Conservation (phyloP, 2,797 vertebrate genomes). For the Poecilia velifera region DNA sequence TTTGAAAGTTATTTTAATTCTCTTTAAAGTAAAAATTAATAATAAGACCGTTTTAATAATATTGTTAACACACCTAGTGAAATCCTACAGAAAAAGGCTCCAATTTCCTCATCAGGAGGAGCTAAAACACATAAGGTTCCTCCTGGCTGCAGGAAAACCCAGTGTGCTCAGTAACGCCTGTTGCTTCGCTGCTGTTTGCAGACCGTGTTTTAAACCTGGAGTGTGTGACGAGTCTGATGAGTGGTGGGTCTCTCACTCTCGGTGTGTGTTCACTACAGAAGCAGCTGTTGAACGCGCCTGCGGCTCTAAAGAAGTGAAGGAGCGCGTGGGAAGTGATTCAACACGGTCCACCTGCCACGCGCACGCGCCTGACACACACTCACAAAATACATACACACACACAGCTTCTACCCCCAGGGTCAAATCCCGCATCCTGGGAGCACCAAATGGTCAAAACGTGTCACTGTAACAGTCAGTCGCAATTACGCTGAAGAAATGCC, state of each 20-base stretch:
- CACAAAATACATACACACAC: not conserved
- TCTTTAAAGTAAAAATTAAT: too few species aligned
- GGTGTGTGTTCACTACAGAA: slow-evolving; percentile 48
- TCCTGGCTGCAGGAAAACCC: slow-evolving; percentile 63
- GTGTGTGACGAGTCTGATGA: slow-evolving; percentile 35
- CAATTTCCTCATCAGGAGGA: slow-evolving; percentile 61
- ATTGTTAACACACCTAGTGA: not conserved
- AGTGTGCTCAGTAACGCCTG: slow-evolving; percentile 56
- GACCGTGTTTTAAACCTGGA: slow-evolving; percentile 53
- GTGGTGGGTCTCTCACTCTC: slow-evolving; percentile 28
- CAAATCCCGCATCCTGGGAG: slow-evolving; percentile 45
- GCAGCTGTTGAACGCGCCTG: slow-evolving; percentile 69
- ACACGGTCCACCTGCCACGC: slow-evolving; percentile 77
- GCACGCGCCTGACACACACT: slow-evolving; percentile 15
- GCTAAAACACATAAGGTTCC: slow-evolving; percentile 61
- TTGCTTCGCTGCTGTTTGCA: slow-evolving; percentile 64
- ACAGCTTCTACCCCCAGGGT: slow-evolving; percentile 18
- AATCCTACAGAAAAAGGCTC: slow-evolving; percentile 14
- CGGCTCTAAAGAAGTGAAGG: slow-evolving; percentile 69
- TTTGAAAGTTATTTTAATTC: too few species aligned
- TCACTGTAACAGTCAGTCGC: slow-evolving; percentile 42
- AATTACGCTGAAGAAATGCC: slow-evolving; percentile 16
- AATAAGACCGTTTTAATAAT: not conserved
- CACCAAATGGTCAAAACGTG: slow-evolving; percentile 71
- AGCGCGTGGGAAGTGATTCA: slow-evolving; percentile 76